These are phyloP conservation scores for Coecobrya sp. DNA, from an alignment of 2,888 invertebrate genomes.

Conservation along the genomic window DNA sequence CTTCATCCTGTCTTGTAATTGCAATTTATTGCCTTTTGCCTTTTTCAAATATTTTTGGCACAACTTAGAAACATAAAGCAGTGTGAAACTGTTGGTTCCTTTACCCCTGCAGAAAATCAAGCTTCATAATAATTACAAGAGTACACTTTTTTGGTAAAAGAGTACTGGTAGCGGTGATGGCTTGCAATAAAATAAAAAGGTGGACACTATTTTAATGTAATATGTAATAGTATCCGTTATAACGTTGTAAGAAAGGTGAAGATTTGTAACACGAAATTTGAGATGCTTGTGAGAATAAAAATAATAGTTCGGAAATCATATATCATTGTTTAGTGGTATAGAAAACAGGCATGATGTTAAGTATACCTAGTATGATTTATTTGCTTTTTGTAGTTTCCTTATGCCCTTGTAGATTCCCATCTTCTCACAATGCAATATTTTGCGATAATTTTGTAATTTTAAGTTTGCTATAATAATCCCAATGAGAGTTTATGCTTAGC, in stretches of 20 bases:
- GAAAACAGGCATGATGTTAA: too few relatives aligned
- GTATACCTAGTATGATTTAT: too few relatives aligned
- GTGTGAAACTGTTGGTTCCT: neutral
- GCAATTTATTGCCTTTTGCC: constrained; percentile 54
- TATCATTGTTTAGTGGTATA: too few relatives aligned
- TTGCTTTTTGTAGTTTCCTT: too few relatives aligned
- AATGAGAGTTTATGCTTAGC: too few relatives aligned
- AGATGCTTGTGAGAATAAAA: neutral
- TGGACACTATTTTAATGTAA: constrained; percentile 13
- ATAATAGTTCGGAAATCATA: neutral
- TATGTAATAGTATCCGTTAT: neutral
- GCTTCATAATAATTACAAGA: neutral
- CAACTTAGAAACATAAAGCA: neutral
- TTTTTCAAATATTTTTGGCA: constrained; percentile 60
- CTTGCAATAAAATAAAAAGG: constrained; percentile 4
- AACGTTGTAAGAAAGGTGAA: neutral
- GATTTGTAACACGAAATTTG: neutral
- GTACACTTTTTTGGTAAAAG: neutral
- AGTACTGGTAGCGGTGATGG: neutral
- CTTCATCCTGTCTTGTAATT: constrained; percentile 52
- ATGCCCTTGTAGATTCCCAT: too few relatives aligned
- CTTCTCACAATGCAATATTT: too few relatives aligned
- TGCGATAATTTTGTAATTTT: too few relatives aligned
- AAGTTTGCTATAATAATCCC: too few relatives aligned
- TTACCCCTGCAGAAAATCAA: constrained; percentile 2